Percentiles rank a stretch among this genome's conserved stretches.
Evolutionary conservation across 1,140 invertebrate species (phyloP).

Genomic region (Sminthurinus signatus): DNA sequence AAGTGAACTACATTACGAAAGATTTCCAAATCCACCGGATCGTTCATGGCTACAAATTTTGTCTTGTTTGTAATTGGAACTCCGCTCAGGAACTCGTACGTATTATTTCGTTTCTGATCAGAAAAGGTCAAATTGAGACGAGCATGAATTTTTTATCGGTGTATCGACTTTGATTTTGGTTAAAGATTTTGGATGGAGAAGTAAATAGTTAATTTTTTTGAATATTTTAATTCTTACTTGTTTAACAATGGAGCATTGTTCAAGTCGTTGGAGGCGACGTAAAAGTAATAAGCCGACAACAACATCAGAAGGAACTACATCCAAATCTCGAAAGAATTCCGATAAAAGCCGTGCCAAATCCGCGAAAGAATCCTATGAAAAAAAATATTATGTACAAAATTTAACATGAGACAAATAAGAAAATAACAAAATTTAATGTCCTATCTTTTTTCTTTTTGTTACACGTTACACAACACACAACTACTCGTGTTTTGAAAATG

Average conservation of each 20-base stretch:
- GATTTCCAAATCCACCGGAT: conserved; percentile 64
- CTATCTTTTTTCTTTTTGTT: no score
- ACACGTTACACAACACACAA: no score
- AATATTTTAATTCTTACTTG: conserved; percentile 50
- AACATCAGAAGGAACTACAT: conserved; percentile 87
- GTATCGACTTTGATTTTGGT: not conserved
- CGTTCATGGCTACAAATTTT: conserved; percentile 73
- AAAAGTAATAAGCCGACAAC: conserved; percentile 76
- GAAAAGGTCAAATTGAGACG: not conserved
- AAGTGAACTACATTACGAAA: conserved; percentile 72
- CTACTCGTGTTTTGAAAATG: no score
- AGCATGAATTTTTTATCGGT: not conserved
- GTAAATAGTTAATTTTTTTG: not conserved
- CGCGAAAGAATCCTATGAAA: conserved; percentile 65
- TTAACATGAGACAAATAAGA: no score
- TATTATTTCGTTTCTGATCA: conserved; percentile 67
- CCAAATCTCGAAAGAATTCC: conserved; percentile 82
- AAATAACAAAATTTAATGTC: no score
- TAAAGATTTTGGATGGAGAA: not conserved
- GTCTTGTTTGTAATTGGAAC: conserved; percentile 76
- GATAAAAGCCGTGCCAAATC: conserved; percentile 80
- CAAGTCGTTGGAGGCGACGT: conserved; percentile 72
- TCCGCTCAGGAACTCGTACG: conserved; percentile 70
- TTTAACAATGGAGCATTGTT: conserved; percentile 68
- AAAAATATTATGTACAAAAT: not conserved